A percentile compares a stretch with the other conserved stretches of the same genome.
Evolutionary conservation across 2,113 vertebrate genomes (phyloP).

Genomic region (Lynx canadensis): DNA sequence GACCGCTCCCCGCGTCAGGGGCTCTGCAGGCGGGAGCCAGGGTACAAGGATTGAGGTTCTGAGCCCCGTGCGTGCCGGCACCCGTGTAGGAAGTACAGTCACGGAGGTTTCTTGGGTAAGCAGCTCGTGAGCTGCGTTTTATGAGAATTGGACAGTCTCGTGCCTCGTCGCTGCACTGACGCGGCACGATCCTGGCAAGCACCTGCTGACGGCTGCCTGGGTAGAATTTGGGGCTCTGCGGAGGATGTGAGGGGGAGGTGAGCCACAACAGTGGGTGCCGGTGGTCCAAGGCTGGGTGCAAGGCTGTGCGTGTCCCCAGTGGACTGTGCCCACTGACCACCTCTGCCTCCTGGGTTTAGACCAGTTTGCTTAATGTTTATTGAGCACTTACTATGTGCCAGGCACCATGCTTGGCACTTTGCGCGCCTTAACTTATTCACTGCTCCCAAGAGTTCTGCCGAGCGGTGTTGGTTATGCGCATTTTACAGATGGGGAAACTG

Average conservation of each 20-base stretch:
- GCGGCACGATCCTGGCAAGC: not conserved
- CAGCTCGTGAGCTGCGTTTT: not conserved
- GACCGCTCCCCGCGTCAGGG: accelerated
- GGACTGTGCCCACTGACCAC: not conserved
- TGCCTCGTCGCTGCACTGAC: not conserved
- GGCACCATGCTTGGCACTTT: accelerated
- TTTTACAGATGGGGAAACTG: conserved; percentile 11
- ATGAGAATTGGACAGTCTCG: accelerated
- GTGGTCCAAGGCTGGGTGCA: not conserved
- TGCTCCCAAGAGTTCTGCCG: not conserved
- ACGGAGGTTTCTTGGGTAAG: not conserved
- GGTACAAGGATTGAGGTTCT: accelerated
- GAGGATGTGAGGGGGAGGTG: not conserved
- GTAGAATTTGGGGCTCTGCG: not conserved
- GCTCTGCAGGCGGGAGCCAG: too few relatives aligned
- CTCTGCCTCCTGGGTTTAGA: not conserved
- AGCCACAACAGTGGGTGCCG: accelerated
- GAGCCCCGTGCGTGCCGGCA: not conserved
- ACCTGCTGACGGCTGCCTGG: not conserved
- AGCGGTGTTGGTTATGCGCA: not conserved
- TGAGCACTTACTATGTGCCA: accelerated
- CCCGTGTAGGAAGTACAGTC: accelerated
- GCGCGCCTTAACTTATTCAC: not conserved
- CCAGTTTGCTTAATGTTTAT: accelerated
- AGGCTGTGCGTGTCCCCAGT: accelerated